Base-by-base conservation (phyloP, 1,140 invertebrate genomes). In the Drosophila arizonae region DNA sequence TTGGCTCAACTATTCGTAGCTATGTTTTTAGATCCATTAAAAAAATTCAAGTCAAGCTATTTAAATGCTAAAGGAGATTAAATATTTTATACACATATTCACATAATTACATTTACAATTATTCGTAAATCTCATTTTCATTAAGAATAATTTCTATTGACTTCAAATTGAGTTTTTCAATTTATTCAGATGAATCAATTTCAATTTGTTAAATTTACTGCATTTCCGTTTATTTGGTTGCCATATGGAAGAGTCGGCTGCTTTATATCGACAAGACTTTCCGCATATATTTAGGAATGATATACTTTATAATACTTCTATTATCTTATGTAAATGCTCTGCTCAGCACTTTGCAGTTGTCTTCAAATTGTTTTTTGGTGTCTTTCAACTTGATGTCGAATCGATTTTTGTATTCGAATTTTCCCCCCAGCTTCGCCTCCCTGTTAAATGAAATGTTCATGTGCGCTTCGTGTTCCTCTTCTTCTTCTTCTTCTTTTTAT, bases 321-420 rank as follows among this genome's bases (percentile, higher is more conserved):
- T 54, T 43, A 41, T 36, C 11, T 24, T 46, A 17, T 33, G 4
- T 21, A 33, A 28, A 72, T 41, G 58, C 45, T 54, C 21, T 48
- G 51, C 57, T 72, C 63, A 52, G 15, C 62, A 51, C 48, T 72
- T 58, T 58, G 52, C 39, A 36, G 46, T 72, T 68, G 48, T 68
- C 64, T 72, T 71, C 41, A 21, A 48, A 26, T 51, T 65, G 28
- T 56, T 48, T 28, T 36, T 57, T 62, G 28, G 10, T 54, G 63
- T 71, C 58, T 81, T 81, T 69, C 74, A 72, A 73, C 51, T 81
- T 62, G 79, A 63, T 61, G 48, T 66, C 39, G 51, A 65, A 81
- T 77, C 74, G 79, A 81, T 81, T 81, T 76, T 81, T 72, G 51
- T 67, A 58, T 84, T 84, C 72, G 66, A 39, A 39, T 39, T 66